A percentile compares a stretch with the other conserved stretches of the same genome.
Conservation (phyloP, 1,140 invertebrate species). For the Diorhabda elongata region DNA sequence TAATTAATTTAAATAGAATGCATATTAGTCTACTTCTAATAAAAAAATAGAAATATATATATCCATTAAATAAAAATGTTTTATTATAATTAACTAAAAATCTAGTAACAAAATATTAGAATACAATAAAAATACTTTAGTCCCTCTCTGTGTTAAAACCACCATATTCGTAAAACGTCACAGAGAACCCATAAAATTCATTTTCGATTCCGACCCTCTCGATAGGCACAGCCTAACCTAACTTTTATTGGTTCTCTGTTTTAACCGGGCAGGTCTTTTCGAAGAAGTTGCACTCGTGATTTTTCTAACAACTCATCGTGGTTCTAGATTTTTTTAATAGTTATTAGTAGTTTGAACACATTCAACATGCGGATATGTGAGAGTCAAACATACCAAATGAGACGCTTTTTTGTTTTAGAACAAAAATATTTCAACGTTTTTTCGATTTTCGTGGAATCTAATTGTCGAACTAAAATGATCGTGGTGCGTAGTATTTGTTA, state of each 20-base stretch:
- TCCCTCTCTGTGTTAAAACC: neutral
- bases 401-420: too few species aligned
- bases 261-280: slow-evolving; percentile 8
- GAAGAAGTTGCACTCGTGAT: neutral
- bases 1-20: too few species aligned
- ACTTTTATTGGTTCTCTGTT: slow-evolving; percentile 12
- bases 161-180: slow-evolving; percentile 9
- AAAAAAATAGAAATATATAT: too few species aligned
- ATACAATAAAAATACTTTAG: neutral
- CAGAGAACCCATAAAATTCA: slow-evolving; percentile 7
- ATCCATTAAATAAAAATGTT: too few species aligned
- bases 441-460: too few species aligned
- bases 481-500: too few species aligned
- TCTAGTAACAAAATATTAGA: neutral
- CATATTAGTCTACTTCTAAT: too few species aligned
- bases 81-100: neutral
- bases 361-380: neutral
- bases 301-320: neutral
- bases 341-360: neutral
- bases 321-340: neutral
- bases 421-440: too few species aligned
- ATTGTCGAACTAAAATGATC: too few species aligned
- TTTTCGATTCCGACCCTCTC: slow-evolving; percentile 1
- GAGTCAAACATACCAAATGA: too few species aligned
- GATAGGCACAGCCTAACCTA: slow-evolving; percentile 1